These are phyloP conservation scores for Epinephelus moara DNA, from an alignment of 2,113 vertebrate genomes.

Conservation along the genomic window DNA sequence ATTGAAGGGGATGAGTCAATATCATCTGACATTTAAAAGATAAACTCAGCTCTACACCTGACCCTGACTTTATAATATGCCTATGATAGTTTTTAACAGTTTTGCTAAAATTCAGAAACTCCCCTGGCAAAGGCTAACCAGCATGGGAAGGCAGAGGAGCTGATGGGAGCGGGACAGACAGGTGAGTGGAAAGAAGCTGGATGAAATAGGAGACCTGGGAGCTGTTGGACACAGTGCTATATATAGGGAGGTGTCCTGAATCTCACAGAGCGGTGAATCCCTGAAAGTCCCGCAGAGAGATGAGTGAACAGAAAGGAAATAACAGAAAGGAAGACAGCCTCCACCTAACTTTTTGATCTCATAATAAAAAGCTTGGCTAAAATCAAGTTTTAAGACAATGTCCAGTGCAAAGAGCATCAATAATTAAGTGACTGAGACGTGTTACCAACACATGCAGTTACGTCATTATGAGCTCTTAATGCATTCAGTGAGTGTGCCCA, in stretches of 20 bases:
- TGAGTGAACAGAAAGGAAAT: conserved; percentile 39
- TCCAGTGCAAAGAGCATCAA: neutral
- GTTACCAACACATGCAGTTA: conserved; percentile 17
- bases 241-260: conserved; percentile 72
- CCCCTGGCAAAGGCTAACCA: neutral
- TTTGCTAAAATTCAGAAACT: neutral
- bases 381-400: conserved; percentile 15
- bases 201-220: conserved; percentile 71
- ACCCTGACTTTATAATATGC: neutral
- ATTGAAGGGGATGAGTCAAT: neutral
- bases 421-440: neutral
- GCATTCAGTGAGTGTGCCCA: conserved; percentile 56
- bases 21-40: neutral
- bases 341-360: neutral
- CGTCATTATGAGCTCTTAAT: conserved; percentile 39
- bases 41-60: neutral
- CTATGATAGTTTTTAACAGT: neutral
- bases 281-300: conserved; percentile 56
- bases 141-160: neutral
- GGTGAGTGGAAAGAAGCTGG: conserved; percentile 51
- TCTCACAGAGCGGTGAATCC: conserved; percentile 64
- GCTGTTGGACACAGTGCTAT: conserved; percentile 62
- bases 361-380: neutral
- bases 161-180: conserved; percentile 30
- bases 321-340: conserved; percentile 11